Evolutionary conservation across 2,888 invertebrate species (phyloP), one percentile per base, ranked within the genome.

Genomic region (Leptothorax acervorum): DNA sequence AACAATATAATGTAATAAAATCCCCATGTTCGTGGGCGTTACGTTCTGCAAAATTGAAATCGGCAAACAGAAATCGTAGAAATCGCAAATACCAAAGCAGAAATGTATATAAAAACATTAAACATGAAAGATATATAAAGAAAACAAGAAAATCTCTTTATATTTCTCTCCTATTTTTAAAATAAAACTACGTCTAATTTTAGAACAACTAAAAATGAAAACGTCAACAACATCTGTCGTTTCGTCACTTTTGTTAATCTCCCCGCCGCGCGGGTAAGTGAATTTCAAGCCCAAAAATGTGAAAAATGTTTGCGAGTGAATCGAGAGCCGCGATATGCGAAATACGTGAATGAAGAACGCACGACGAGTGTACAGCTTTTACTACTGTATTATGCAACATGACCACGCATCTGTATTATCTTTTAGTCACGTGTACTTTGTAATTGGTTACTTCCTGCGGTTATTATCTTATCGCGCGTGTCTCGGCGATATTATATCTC

Each of bases 381-480:
- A 78, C n/a, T 63, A 68, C 11, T 45, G 31, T 55, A 70, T 78
- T 68, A 55, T 45, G 42, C 53, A 70, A 70, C 70, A 57, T 15
- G 70, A 35, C 31, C 42, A 45, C 55, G 70, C 23, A 70, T 78
- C 31, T 31, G 23, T 68, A 66, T 78, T 68, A 62, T 78, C 42
- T 42, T 68, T 57, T n/a, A 55, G 31, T 78, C 55, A 70, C 65
- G 51, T 65, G 35, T 51, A 11, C n/a, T 65, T 74, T 62, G 15
- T 65, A 63, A 76, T 65, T 65, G 23, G 48, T 39, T n/a, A 51
- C 6, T 76, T 76, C 66, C 65, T 48, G 48, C 42, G 31, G 31
- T 51, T 63, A 23, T n/a, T 68, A 78, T 68, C 55, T 78, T 63
- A 63, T 75, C 66, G n/a, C 39, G 23, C 31, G 68, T n/a, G n/a